Base-by-base conservation (phyloP, 2,113 vertebrate species). In the Euleptes europaea region DNA sequence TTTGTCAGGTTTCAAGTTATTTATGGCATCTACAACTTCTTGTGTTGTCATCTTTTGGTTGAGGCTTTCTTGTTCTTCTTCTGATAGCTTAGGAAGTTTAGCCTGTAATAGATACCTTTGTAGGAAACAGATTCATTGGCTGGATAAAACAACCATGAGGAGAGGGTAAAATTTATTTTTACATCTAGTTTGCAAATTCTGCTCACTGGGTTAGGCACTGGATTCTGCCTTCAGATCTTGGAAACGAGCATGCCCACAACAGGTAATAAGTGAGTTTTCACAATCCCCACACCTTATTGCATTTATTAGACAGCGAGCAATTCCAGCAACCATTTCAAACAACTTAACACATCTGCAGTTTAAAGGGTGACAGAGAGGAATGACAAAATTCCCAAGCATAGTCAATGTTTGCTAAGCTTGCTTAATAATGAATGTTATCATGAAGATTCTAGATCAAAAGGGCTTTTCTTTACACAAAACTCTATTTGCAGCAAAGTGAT, bases 101-200 rank as follows among this genome's bases (percentile, higher is more conserved):
- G n/a, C n/a, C n/a, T n/a, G n/a, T n/a, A n/a, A n/a, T n/a, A n/a
- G n/a, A n/a, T n/a, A n/a, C n/a, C n/a, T n/a, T n/a, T n/a, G n/a
- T n/a, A n/a, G n/a, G n/a, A n/a, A n/a, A n/a, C n/a, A n/a, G n/a
- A n/a, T n/a, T n/a, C n/a, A n/a, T n/a, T n/a, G n/a, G n/a, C n/a
- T n/a, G 44, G 15, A 51, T 15, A 81, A 51, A 21, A 70, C 9
- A 7, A 73, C 21, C 35, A 33, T 11, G 10, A 10, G 5, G 15
- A 31, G 78, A 21, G 19, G 35, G 4, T 31, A 12, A 9, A 28
- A 2, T 28, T 31, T 44, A 84, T 28, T 3, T 15, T 84, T 60
- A 60, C 51, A 78, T 77, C 21, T 76, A 54, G 88, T 82, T 88
- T 89, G 78, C 44, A 92, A 86, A 91, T 82, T 90, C 84, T 88